Percentiles rank a stretch among this genome's conserved stretches.
Evolutionary conservation across 2,113 vertebrate genomes (phyloP).

Genomic region (Gracilinanus agilis): DNA sequence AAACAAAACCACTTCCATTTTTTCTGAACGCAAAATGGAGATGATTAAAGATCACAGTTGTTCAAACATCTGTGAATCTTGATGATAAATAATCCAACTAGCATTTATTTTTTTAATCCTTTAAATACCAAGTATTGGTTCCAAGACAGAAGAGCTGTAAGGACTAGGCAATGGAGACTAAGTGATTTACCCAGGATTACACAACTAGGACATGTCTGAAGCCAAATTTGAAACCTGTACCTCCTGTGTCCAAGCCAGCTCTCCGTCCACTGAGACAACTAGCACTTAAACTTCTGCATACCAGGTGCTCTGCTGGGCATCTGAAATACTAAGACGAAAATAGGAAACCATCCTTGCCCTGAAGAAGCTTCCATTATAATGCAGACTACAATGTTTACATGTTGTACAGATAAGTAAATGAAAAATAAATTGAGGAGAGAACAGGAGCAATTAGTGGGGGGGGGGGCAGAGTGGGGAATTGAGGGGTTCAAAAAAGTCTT

Average conservation of each 20-base stretch:
- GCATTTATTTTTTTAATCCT: too few relatives aligned
- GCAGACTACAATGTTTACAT: neutral
- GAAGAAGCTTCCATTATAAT: neutral
- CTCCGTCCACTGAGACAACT: neutral
- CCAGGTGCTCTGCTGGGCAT: neutral
- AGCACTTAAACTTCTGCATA: neutral
- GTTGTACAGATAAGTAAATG: neutral
- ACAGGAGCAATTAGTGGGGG: neutral
- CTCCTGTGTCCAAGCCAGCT: too few relatives aligned
- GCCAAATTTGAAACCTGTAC: too few relatives aligned
- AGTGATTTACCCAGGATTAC: too few relatives aligned
- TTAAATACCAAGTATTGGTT: too few relatives aligned
- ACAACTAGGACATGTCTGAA: too few relatives aligned
- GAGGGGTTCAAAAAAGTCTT: neutral
- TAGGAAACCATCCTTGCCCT: neutral
- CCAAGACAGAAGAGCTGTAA: too few relatives aligned
- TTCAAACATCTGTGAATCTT: neutral
- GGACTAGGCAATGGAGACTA: too few relatives aligned
- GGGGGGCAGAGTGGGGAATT: neutral
- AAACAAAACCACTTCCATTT: neutral
- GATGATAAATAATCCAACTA: neutral
- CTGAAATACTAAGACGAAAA: neutral
- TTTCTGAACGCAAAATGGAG: neutral
- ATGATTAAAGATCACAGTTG: neutral
- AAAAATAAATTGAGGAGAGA: neutral